A percentile compares a stretch with the other conserved stretches of the same genome.
Evolutionary conservation across 2,888 invertebrate species (phyloP).

Genomic region (Pomacea canaliculata): DNA sequence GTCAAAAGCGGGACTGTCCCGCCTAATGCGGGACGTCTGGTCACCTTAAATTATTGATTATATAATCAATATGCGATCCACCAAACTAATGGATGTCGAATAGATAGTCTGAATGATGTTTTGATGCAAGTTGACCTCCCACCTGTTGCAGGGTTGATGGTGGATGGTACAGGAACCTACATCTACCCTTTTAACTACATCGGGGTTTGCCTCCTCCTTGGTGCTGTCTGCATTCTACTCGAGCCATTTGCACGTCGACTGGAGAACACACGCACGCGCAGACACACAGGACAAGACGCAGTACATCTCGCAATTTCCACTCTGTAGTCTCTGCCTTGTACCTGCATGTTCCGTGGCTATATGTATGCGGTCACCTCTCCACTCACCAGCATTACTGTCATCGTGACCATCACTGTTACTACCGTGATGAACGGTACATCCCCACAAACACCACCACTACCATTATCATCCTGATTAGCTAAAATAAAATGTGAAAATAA

Average conservation of each 20-base stretch:
- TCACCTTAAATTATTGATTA: too few relatives aligned
- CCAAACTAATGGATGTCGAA: too few relatives aligned
- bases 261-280: background rate
- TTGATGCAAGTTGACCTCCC: background rate
- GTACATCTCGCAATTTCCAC: background rate
- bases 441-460: background rate
- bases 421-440: too few relatives aligned
- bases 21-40: too few relatives aligned
- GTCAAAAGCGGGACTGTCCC: too few relatives aligned
- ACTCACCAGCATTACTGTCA: background rate
- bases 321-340: background rate
- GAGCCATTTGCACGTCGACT: constrained; percentile 1
- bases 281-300: background rate
- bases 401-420: background rate
- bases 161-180: constrained; percentile 24
- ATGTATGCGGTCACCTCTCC: background rate
- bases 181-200: constrained; percentile 20
- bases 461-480: background rate
- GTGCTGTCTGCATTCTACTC: background rate
- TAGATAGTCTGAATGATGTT: too few relatives aligned
- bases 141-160: constrained; percentile 21
- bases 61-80: too few relatives aligned
- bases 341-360: background rate
- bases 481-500: too few relatives aligned
- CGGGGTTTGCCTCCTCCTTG: constrained; percentile 1